phyloP scores from a whole-genome alignment of 2,888 invertebrate species.

The Phengaris arion region DNA sequence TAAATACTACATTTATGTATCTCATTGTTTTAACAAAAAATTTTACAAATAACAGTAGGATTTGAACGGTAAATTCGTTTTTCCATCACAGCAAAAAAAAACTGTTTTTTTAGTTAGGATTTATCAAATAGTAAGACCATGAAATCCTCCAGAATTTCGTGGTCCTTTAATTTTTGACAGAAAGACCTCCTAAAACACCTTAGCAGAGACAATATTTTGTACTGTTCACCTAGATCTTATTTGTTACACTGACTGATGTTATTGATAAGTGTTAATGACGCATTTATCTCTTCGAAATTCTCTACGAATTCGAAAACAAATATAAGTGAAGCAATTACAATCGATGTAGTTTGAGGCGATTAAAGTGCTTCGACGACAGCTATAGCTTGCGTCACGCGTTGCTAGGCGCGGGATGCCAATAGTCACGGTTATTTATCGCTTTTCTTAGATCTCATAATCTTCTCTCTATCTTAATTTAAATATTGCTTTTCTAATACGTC shows the following conservation, averaged over 20 bases:
- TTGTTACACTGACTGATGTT: neutral
- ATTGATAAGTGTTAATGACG: slow-evolving; percentile 1
- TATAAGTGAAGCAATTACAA: neutral
- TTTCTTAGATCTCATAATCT: neutral
- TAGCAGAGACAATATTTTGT: neutral
- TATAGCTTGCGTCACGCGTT: neutral
- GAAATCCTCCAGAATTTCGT: no score
- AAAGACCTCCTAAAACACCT: no score
- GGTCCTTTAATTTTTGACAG: no score
- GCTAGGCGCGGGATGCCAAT: slow-evolving; percentile 1
- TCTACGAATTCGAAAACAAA: neutral
- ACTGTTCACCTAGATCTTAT: neutral
- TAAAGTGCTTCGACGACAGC: slow-evolving; percentile 5
- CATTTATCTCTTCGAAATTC: neutral
- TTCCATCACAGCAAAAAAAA: no score
- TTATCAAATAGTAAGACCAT: no score
- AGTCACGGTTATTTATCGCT: neutral
- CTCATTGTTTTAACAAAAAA: no score
- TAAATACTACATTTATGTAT: no score
- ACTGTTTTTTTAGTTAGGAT: no score
- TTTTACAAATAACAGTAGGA: no score
- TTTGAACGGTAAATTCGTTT: no score
- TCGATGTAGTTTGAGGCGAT: neutral
- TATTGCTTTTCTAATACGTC: no score
- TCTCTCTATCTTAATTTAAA: no score